Base-by-base conservation (phyloP, 2,797 vertebrate genomes). In the Hipposideros larvatus region DNA sequence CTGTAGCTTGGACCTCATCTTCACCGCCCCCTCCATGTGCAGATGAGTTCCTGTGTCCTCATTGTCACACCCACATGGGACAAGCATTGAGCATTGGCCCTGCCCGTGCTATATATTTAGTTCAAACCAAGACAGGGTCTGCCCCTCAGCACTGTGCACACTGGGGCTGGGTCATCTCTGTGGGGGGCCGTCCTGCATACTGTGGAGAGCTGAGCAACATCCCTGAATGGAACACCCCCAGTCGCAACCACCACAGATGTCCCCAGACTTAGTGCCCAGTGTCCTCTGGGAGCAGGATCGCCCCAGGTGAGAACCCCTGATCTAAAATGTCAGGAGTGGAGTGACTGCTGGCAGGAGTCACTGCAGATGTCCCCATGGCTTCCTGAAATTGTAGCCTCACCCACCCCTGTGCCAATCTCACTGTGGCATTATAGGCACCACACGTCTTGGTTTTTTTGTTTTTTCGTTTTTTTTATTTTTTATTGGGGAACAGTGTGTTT, bases 371-470 rank as follows among this genome's bases (percentile, higher is more conserved):
- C 74, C 82, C 34, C 5, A 7, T 19, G 26, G n/a, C 63, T 34
- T 28, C n/a, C 37, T 28, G 41, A 59, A 34, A 19, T 77, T 24
- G 0, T 37, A 10, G 13, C 51, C 61, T 9, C 26, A 4, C 3
- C 61, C 61, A 22, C 24, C 14, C 77, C 34, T 16, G 55, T 28
- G 34, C 26, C 34, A 0, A 15, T 1, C 11, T 61, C 63, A 14
- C 75, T 0, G 4, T 2, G 22, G 53, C 53, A 31, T 71, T 9
- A 7, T 5, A 0, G 18, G 41, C 5, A 0, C 14, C 26, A 14
- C 14, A 7, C 3, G 1, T 31, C 48, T 59, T 65, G 13, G 8
- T 9, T 43, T 43, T 43, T 43, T 37, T 37, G 37, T 37, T 37
- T 43, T 43, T 43, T 43, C 43, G 9, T 43, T 43, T 43, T 34